Base-by-base conservation (phyloP, 2,113 vertebrate species). In the Tiliqua scincoides region DNA sequence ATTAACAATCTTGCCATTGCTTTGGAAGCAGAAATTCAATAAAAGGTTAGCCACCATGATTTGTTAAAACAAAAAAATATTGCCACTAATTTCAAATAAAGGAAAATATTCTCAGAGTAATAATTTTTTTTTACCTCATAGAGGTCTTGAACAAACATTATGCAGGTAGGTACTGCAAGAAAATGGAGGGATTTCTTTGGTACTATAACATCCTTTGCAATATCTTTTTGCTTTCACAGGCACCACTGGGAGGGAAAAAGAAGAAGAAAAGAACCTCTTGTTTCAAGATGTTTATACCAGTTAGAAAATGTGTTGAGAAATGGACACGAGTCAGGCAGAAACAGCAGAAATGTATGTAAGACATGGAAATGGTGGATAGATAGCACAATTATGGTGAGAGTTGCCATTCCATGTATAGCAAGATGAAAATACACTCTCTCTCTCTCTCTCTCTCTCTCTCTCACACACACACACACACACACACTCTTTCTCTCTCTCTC, bases 181-280 rank as follows among this genome's bases (percentile, higher is more conserved):
- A 94, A 92, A 84, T 87, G 91, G 79, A 80, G 87, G 79, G 70
- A 74, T 94, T 95, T 91, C 87, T 88, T 87, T 91, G 90, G 87
- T 88, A 93, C 87, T 95, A 90, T 88, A 83, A 93, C 48, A 86
- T 93, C 90, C 91, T 90, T 89, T 92, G 91, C 88, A 93, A 94
- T 91, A 91, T 74, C 90, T 89, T 88, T 93, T 92, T 92, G 80
- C 88, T 94, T 93, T 92, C 92, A 93, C 82, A 75, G 79, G 85
- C 77, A 87, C 84, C 87, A 87, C 89, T 91, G 91, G 85, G 90
- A 65, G 83, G 87, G 90, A 79, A 89, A 87, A 43, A 89, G 84
- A 91, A 90, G 84, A 86, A 48, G 52, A 48, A 88, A 91, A 89
- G n/a, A 61, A 71, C 59, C 82, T 94, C 93, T 87, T 87, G 57